Evolutionary conservation across 2,797 vertebrate species (phyloP), one percentile per base, ranked within the genome.

Genomic region (Enteromius afrohamiltoni): DNA sequence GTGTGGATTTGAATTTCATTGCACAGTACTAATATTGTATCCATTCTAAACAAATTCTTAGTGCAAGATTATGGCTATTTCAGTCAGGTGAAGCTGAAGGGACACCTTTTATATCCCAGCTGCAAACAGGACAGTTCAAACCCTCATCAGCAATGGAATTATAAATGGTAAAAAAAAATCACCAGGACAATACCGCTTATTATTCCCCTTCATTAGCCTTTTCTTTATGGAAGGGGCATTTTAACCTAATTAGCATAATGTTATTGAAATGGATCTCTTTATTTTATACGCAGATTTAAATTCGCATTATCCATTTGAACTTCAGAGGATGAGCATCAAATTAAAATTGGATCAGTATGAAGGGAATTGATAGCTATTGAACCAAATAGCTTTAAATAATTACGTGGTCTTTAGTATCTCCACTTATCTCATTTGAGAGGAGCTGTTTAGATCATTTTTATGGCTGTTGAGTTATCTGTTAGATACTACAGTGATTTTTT

Each of bases 321-420:
- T 78, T 77, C 69, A 80, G 83, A 89, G 75, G 42, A 42, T 77
- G 80, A 85, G 70, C 73, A 85, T 85, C 81, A 81, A 89, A 86
- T 68, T 11, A 87, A 86, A 80, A 82, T 88, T 77, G 88, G 89
- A 87, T 90, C 85, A 17, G 85, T 47, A 67, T 88, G 77, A 88
- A 85, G 68, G 88, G 85, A 71, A 87, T 83, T 88, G 89, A 92
- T 88, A 76, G 85, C 81, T 87, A 85, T 87, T 84, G 90, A 93
- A 89, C 91, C 90, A 90, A 80, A 76, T 73, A 40, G 73, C 85
- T 79, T 83, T 88, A 90, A 92, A 92, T 91, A 92, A 92, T 86
- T 77, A 21, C 70, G 40, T 51, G 81, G 88, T 88, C 55, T n/a
- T 86, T 37, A 73, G 90, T 88, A 86, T 86, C 86, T 90, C 85